Base-by-base conservation (phyloP, 1,140 invertebrate species). In the Trypoxylus dichotomus region DNA sequence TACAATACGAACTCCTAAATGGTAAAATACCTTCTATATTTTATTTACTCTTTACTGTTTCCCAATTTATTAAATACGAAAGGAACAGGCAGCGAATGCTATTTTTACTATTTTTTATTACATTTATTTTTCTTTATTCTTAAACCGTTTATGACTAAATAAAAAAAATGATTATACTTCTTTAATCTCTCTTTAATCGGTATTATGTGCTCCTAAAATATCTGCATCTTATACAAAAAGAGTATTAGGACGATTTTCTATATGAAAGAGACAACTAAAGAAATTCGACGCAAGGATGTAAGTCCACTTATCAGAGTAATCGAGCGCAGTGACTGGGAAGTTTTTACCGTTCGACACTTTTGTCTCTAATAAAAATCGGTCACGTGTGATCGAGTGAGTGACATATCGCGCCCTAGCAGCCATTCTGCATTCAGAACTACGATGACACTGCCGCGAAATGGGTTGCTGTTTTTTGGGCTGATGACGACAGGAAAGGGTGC, bases 381-480 rank as follows among this genome's bases (percentile, higher is more conserved):
- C 84, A 83, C 82, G 83, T 84, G 83, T 84, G 84, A 84, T 83
- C 81, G 82, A 83, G 79, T 83, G 84, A 85, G 78, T 83, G 83
- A 85, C 84, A 82, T 85, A 85, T 85, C 84, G 81, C 79, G 76
- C 78, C 75, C 63, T 75, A 76, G 75, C 82, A 84, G 84, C 79
- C 81, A 79, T 82, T 80, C 78, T 78, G 79, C 80, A 78, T 78
- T 79, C 74, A 72, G 76, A 78, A 41, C 29, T 71, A 43, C 73
- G 79, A 78, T 76, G 74, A 68, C 68, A 41, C 43, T 27, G 25
- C 25, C 24, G 74, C 32, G 77, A 43, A 77, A 27, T 29, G 63
- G 77, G 73, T 68, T 68, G 77, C 47, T 42, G 37, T 27, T 43
- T 77, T 37, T 63, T 25, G 29, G 71, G 72, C 27, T 24, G 27